These are phyloP conservation scores for Cryptotermes secundus DNA, from an alignment of 1,140 invertebrate genomes.

Conservation along the genomic window DNA sequence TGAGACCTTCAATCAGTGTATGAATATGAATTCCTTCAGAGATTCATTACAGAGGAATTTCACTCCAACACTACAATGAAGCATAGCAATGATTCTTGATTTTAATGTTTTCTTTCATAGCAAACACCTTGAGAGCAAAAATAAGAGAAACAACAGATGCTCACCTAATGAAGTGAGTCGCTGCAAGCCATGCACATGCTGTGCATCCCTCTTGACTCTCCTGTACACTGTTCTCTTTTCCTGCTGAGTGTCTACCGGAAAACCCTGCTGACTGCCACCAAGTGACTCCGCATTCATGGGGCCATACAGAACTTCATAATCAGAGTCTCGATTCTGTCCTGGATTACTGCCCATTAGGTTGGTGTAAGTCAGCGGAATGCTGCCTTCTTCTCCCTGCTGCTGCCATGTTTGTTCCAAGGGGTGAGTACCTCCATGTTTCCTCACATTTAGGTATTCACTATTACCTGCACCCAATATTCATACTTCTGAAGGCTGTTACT, in stretches of 20 bases:
- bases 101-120: no score
- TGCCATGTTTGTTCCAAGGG: neutral
- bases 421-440: constrained; percentile 4
- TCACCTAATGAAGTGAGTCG: neutral
- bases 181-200: neutral
- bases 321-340: neutral
- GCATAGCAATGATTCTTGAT: no score
- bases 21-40: no score
- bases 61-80: no score
- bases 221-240: neutral
- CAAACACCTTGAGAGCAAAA: no score
- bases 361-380: neutral
- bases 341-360: neutral
- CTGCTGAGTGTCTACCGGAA: neutral
- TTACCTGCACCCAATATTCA: neutral
- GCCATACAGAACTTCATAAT: neutral
- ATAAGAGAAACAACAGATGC: neutral
- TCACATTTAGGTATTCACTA: constrained; percentile 14
- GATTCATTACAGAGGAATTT: no score
- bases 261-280: neutral
- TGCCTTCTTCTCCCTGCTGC: neutral
- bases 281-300: neutral
- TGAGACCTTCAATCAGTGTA: no score
- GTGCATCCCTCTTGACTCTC: neutral
- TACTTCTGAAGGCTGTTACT: no score